Conservation (phyloP, 2,797 vertebrate genomes). For the Pristis pectinata region DNA sequence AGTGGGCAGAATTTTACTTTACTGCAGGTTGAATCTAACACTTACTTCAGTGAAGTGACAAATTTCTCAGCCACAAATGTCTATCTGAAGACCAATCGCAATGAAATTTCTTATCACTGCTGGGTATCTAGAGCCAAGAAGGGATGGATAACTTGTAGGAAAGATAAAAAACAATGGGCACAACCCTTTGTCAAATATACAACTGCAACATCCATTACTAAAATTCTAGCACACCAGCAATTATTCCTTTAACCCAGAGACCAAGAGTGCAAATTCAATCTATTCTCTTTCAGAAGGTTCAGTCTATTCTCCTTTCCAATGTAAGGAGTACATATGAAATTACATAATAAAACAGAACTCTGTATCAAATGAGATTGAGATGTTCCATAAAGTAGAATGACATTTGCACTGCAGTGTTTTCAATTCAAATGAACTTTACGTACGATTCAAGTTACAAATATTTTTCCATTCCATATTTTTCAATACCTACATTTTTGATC, state of each 20-base stretch:
- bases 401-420: not conserved
- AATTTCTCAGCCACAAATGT: not conserved
- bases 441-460: not conserved
- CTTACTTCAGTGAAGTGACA: too few relatives aligned
- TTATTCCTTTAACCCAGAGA: not conserved
- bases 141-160: not conserved
- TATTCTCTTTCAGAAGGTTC: not conserved
- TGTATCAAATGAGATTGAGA: not conserved
- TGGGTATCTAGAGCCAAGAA: not conserved
- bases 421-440: not conserved
- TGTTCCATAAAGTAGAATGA: not conserved
- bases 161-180: slow-evolving; percentile 11
- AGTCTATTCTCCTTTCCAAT: not conserved
- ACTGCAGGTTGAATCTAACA: too few relatives aligned
- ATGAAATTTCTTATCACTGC: slow-evolving; percentile 4
- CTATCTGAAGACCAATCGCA: not conserved
- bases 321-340: not conserved
- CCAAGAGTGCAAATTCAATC: not conserved
- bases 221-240: not conserved
- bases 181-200: slow-evolving; percentile 13
- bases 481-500: not conserved
- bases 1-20: too few relatives aligned
- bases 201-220: not conserved
- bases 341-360: not conserved
- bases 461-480: not conserved